Conservation (phyloP, 2,888 invertebrate species). For the Paralinhomoeus sp. region DNA sequence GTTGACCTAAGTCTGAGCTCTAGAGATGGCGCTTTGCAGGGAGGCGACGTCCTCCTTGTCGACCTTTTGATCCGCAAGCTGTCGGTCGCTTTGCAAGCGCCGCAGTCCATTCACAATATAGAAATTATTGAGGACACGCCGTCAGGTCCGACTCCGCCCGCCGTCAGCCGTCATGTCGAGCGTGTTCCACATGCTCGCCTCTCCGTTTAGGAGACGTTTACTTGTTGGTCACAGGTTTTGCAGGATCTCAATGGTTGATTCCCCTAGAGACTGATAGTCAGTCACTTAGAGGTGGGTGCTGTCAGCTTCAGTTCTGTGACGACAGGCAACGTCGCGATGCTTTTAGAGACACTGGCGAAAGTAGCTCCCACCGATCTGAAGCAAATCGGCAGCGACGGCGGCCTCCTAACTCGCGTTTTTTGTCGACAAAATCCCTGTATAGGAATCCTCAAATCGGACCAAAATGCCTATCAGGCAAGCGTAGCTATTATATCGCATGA, state of each 20-base stretch:
- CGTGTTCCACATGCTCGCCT: background rate
- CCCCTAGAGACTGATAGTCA: slow-evolving; percentile 1
- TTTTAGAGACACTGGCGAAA: slow-evolving; percentile 1
- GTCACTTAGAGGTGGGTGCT: background rate
- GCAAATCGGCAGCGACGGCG: background rate
- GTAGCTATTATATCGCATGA: background rate
- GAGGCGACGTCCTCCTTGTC: slow-evolving; percentile 3
- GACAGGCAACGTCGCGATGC: background rate
- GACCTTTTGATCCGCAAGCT: slow-evolving; percentile 1
- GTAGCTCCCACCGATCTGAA: slow-evolving; percentile 3
- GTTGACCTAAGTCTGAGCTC: too few relatives aligned
- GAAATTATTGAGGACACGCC: slow-evolving; percentile 1
- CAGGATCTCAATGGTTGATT: slow-evolving; percentile 2
- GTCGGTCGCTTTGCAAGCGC: slow-evolving; percentile 1
- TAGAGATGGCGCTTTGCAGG: background rate
- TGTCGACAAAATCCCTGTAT: background rate
- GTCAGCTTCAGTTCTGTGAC: too few relatives aligned
- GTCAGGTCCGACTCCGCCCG: background rate
- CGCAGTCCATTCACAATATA: slow-evolving; percentile 2
- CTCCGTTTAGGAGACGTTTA: background rate
- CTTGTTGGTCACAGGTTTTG: slow-evolving; percentile 2
- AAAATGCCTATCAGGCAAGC: background rate
- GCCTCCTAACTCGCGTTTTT: background rate
- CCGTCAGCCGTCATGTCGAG: background rate
- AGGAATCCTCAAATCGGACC: background rate